These are phyloP conservation scores for Nyctereutes procyonoides DNA, from an alignment of 2,113 vertebrate species.

Conservation along the genomic window DNA sequence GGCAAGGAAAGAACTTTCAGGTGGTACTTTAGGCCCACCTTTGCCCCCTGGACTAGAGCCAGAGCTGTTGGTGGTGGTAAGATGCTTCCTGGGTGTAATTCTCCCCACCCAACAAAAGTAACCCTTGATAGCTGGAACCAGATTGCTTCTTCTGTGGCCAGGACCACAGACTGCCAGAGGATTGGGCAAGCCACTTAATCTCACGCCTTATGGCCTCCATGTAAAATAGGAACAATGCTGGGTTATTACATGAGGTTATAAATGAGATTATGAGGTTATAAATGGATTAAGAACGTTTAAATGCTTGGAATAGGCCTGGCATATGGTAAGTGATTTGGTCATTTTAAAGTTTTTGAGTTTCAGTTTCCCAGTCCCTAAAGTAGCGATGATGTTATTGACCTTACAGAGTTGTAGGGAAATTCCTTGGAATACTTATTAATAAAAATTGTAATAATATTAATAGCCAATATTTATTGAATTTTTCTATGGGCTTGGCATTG, in stretches of 20 bases:
- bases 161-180: background rate
- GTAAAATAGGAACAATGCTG: background rate
- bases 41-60: slow-evolving; percentile 5
- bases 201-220: background rate
- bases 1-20: background rate
- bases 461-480: background rate
- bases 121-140: slow-evolving; percentile 14
- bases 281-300: background rate
- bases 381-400: background rate
- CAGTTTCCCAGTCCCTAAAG: background rate
- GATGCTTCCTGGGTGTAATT: background rate
- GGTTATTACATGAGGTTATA: background rate
- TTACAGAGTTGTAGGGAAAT: background rate
- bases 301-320: background rate
- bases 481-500: background rate
- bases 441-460: background rate
- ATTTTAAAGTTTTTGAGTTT: background rate
- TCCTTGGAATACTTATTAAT: background rate
- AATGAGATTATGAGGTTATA: background rate
- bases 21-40: background rate
- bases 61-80: background rate
- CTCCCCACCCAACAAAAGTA: background rate
- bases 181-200: background rate
- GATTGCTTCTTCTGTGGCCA: background rate
- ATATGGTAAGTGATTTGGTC: background rate